Evolutionary conservation across 2,113 vertebrate genomes (phyloP).

Genomic region (Columbina picui): DNA sequence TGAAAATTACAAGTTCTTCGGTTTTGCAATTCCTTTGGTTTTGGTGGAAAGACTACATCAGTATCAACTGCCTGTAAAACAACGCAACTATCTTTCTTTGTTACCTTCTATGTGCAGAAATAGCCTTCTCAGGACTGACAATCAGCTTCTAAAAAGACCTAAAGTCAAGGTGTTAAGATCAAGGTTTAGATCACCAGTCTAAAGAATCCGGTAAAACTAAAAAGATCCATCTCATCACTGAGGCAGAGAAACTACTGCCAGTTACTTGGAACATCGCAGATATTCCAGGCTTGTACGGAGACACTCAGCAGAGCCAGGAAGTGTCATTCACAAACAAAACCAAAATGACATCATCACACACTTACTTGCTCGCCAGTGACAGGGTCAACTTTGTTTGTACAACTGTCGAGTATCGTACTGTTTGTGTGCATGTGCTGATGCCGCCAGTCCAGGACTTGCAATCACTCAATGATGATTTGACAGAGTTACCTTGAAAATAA

Average conservation of each 20-base stretch:
- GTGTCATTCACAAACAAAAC: background rate
- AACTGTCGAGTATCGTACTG: background rate
- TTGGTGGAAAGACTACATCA: background rate
- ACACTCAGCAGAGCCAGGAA: slow-evolving; percentile 12
- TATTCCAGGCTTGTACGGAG: background rate
- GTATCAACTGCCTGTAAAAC: background rate
- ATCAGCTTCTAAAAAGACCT: background rate
- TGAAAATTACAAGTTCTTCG: background rate
- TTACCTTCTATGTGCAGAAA: background rate
- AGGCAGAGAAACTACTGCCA: background rate
- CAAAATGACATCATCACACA: slow-evolving; percentile 25
- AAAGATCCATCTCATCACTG: background rate
- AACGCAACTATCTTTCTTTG: background rate
- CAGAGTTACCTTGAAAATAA: background rate
- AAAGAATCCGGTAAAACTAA: background rate
- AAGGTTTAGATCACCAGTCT: background rate
- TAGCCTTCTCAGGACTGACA: background rate
- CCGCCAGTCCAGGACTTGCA: background rate
- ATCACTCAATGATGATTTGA: background rate
- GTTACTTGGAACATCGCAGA: background rate
- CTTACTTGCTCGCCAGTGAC: background rate
- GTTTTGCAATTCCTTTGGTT: background rate
- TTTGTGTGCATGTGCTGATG: background rate
- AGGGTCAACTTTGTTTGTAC: slow-evolving; percentile 26
- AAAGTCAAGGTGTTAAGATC: background rate